phyloP scores from a whole-genome alignment of 1,140 invertebrate genomes.

The Dendroctonus valens region DNA sequence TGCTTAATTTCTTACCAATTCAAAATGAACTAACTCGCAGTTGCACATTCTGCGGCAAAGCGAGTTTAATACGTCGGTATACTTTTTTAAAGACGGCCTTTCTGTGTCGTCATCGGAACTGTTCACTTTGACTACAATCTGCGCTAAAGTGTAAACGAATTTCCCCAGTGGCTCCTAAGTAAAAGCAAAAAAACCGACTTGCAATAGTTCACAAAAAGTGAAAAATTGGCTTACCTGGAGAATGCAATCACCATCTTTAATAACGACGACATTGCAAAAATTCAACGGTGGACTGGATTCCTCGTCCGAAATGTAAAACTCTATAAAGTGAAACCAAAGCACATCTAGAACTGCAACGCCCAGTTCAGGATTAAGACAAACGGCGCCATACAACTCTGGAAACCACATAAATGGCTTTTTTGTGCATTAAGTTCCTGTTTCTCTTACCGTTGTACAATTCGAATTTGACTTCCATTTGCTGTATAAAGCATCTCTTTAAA shows the following conservation, averaged over 20 bases:
- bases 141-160: constrained; percentile 43
- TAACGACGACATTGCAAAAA: constrained; percentile 50
- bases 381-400: constrained; percentile 52
- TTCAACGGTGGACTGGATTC: constrained; percentile 50
- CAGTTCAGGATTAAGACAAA: constrained; percentile 52
- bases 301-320: constrained; percentile 53
- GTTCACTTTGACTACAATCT: constrained; percentile 41
- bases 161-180: constrained; percentile 48
- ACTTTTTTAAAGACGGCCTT: constrained; percentile 37
- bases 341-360: constrained; percentile 52
- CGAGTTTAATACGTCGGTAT: constrained; percentile 38
- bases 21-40: constrained; percentile 49
- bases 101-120: constrained; percentile 39
- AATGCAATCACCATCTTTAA: constrained; percentile 50
- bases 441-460: constrained; percentile 56
- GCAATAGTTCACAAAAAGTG: not conserved
- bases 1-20: constrained; percentile 48
- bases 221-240: constrained; percentile 40
- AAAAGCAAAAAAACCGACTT: constrained; percentile 12
- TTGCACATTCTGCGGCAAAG: constrained; percentile 43
- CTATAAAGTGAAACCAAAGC: constrained; percentile 53
- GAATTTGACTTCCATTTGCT: constrained; percentile 57
- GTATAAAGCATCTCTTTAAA: constrained; percentile 59
- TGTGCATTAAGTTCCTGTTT: too few relatives aligned
- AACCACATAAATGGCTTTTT: not conserved